Evolutionary conservation across 2,113 vertebrate species (phyloP), one percentile per base, ranked within the genome.

Genomic region (Pluvianellus socialis): DNA sequence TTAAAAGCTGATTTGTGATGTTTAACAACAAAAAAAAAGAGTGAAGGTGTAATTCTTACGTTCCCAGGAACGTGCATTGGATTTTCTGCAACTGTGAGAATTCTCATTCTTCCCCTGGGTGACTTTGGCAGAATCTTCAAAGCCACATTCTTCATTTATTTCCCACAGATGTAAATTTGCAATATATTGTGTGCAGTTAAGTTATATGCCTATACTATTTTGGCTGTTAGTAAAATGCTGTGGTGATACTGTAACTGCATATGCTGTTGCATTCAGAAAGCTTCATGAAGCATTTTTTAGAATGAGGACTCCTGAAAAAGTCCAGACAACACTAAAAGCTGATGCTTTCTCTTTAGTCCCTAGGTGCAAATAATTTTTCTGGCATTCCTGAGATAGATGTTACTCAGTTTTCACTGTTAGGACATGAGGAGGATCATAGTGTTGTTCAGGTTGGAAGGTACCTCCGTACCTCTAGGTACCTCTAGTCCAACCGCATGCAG

Each of bases 11-110:
- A 33, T 42, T 63, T 71, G 5, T 80, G 44, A 32, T 84, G 55
- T 6, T 73, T 49, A 58, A 33, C 2, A 5, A 55, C 58, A 49
- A 67, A 59, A 67, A 65, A 49, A 17, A 28, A 15, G n/a, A 79
- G 22, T 0, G 5, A 42, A 7, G 2, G 14, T 62, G 9, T 68
- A 22, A 47, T 58, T 86, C 17, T 49, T 68, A 20, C 0, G 4
- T 80, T 89, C 40, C 84, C 3, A 1, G 14, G 50, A 80, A 18
- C 2, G 7, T 13, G 22, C 6, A 5, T 45, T 55, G n/a, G 18
- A 35, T 79, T 52, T 90, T 88, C 10, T 75, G 32, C 49, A 77
- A 14, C 10, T 42, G 0, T 61, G 18, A 45, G 28, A 68, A 61
- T 63, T 81, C 7, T 65, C 4, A 18, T 68, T 75, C n/a, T 88